phyloP scores from a whole-genome alignment of 1,140 invertebrate species.

The Pachypeltis micranthus region DNA sequence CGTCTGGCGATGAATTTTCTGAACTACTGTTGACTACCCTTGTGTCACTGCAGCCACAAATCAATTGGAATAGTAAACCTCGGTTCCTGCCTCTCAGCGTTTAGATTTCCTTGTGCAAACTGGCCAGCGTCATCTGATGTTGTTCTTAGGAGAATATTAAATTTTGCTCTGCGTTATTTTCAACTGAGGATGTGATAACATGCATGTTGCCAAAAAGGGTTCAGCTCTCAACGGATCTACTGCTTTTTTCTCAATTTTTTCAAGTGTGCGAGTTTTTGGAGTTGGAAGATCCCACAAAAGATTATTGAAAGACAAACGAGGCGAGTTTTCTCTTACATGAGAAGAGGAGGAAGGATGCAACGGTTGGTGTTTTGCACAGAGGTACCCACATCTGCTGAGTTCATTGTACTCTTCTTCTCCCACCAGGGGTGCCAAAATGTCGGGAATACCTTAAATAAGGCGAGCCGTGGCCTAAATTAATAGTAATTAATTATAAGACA shows the following conservation, averaged over 20 bases:
- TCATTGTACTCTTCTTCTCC: too few species aligned
- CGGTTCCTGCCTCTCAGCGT: conserved; percentile 50
- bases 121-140: conserved; percentile 51
- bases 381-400: too few species aligned
- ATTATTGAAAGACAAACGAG: too few species aligned
- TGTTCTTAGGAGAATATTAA: conserved; percentile 61
- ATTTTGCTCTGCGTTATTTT: conserved; percentile 54
- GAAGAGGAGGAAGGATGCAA: too few species aligned
- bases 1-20: conserved; percentile 47
- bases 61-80: conserved; percentile 61
- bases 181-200: conserved; percentile 38
- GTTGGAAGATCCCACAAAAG: too few species aligned
- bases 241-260: conserved; percentile 27
- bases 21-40: conserved; percentile 36
- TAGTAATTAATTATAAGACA: too few species aligned
- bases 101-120: conserved; percentile 59
- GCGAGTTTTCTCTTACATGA: too few species aligned
- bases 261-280: too few species aligned
- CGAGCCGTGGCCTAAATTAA: too few species aligned
- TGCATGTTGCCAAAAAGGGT: conserved; percentile 33
- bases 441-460: too few species aligned
- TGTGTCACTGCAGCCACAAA: conserved; percentile 48
- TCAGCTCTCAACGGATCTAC: conserved; percentile 24
- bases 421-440: conserved; percentile 32
- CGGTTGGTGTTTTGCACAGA: too few species aligned